Evolutionary conservation across 2,797 vertebrate species (phyloP).

Genomic region (Gymnothorax reevesii): DNA sequence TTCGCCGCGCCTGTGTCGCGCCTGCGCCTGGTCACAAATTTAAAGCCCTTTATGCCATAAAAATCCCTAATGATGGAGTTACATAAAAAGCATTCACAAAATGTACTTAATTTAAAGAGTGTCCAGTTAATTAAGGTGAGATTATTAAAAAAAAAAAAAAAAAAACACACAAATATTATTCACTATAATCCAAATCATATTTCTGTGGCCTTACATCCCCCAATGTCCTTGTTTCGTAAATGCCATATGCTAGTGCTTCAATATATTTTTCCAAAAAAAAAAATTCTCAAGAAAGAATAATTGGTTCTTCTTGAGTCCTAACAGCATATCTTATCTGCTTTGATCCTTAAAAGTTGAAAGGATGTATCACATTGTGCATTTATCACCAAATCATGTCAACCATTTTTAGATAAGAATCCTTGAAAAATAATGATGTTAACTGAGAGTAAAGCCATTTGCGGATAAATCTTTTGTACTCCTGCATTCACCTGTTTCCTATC

Average conservation of each 20-base stretch:
- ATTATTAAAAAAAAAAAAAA: not conserved
- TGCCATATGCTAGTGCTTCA: not conserved
- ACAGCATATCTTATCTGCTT: not conserved
- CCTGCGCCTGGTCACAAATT: no score
- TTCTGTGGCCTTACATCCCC: not conserved
- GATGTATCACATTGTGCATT: not conserved
- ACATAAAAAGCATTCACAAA: no score
- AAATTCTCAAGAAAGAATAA: not conserved
- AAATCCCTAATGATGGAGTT: no score
- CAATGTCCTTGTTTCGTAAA: not conserved
- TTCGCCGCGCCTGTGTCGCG: no score
- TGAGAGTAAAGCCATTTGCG: not conserved
- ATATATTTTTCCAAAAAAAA: not conserved
- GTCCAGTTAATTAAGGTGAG: no score
- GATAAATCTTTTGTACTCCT: no score
- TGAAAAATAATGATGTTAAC: not conserved
- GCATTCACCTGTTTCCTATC: no score
- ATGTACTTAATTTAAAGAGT: no score
- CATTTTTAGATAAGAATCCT: not conserved
- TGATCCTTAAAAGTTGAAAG: not conserved
- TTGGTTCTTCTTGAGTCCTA: not conserved
- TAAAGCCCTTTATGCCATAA: no score
- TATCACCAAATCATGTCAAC: slow-evolving; percentile 5
- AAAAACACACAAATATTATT: no score
- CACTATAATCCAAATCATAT: not conserved